phyloP scores from a whole-genome alignment of 2,113 vertebrate genomes.

The Kryptolebias marmoratus region DNA sequence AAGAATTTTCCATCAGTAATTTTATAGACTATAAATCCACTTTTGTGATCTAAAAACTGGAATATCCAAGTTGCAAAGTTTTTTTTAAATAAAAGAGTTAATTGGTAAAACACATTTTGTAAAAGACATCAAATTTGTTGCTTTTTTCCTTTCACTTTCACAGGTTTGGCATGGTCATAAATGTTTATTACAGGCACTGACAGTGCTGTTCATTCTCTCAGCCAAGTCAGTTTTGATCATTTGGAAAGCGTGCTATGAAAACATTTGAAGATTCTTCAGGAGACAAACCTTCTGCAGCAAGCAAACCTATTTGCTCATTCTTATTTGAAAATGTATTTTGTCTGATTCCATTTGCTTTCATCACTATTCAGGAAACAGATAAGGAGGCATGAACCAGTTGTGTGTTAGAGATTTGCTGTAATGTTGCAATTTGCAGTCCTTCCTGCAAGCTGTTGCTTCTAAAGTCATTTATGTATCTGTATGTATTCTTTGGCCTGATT shows the following conservation, averaged over 20 bases:
- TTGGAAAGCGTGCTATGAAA: no score
- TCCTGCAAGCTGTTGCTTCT: not conserved
- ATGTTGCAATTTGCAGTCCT: not conserved
- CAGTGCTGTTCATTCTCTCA: slow-evolving; percentile 29
- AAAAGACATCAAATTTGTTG: no score
- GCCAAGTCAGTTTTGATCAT: no score
- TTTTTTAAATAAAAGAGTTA: no score
- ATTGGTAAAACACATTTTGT: no score
- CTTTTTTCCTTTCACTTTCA: slow-evolving; percentile 4
- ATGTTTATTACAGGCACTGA: slow-evolving; percentile 39
- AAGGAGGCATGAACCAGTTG: not conserved
- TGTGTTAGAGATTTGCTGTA: slow-evolving; percentile 8
- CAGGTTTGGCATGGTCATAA: slow-evolving; percentile 38
- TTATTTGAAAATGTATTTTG: slow-evolving; percentile 16
- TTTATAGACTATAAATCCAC: not conserved
- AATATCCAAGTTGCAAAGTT: slow-evolving; percentile 24
- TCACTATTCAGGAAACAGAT: slow-evolving; percentile 20
- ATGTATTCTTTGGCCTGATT: slow-evolving; percentile 6
- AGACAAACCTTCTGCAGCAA: not conserved
- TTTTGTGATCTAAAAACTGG: slow-evolving; percentile 21
- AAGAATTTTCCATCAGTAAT: no score
- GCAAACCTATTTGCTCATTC: slow-evolving; percentile 23
- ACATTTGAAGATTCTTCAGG: no score
- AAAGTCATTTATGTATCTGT: not conserved
- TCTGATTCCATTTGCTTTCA: not conserved